Evolutionary conservation across 2,797 vertebrate species (phyloP).

Genomic region (Diplodus sargus): DNA sequence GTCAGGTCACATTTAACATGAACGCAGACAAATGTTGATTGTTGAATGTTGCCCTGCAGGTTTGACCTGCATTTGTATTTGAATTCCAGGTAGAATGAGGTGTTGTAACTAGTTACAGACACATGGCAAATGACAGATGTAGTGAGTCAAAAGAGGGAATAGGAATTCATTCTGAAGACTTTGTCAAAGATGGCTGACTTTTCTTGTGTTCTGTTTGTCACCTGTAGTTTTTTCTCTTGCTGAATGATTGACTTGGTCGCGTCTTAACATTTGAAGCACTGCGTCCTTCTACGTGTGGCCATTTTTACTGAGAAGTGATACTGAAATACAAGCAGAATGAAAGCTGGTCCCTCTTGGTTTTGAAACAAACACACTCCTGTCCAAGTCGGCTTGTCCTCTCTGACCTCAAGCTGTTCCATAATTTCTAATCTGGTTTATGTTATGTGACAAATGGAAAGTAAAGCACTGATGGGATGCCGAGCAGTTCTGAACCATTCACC

Average conservation of each 20-base stretch:
- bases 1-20: not conserved
- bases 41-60: not conserved
- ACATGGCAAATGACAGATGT: conserved; percentile 2
- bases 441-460: conserved; percentile 41
- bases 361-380: conserved; percentile 29
- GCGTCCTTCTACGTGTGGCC: conserved; percentile 18
- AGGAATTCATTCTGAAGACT: conserved; percentile 24
- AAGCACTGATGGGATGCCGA: conserved; percentile 79
- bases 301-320: conserved; percentile 16
- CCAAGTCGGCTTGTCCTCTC: conserved; percentile 11
- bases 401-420: conserved; percentile 15
- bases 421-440: conserved; percentile 38
- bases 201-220: conserved; percentile 20
- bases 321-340: conserved; percentile 14
- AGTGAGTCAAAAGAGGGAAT: conserved; percentile 21
- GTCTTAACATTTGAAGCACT: conserved; percentile 38
- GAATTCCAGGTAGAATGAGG: conserved; percentile 36
- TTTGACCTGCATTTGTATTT: conserved; percentile 55
- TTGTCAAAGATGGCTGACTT: conserved; percentile 2
- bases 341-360: conserved; percentile 11
- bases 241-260: conserved; percentile 11
- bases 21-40: not conserved
- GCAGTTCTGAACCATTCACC: conserved; percentile 63
- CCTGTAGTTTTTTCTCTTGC: conserved; percentile 37
- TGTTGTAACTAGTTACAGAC: conserved; percentile 12